phyloP scores from a whole-genome alignment of 1,140 invertebrate species.

The Drosophila miranda region DNA sequence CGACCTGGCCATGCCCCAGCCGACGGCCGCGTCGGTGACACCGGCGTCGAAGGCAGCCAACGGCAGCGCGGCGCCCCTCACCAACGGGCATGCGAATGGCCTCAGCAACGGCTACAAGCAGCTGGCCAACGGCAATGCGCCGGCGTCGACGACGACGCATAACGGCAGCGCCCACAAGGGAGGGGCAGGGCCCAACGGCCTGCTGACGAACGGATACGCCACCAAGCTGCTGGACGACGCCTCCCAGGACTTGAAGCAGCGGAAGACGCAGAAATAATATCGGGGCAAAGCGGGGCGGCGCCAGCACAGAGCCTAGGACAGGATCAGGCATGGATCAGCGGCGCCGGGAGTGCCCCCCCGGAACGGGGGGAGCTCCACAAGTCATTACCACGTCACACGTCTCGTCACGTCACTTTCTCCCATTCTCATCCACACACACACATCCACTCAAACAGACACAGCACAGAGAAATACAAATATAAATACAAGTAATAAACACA shows the following conservation, averaged over 20 bases:
- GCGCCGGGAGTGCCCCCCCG: constrained; percentile 37
- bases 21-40: constrained; percentile 26
- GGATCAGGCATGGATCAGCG: constrained; percentile 19
- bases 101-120: constrained; percentile 64
- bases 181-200: constrained; percentile 16
- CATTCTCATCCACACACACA: constrained; percentile 25
- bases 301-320: constrained; percentile 66
- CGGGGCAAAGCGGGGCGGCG: constrained; percentile 57
- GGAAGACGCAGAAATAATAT: constrained; percentile 80
- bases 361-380: constrained; percentile 43
- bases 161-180: constrained; percentile 46
- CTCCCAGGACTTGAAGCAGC: constrained; percentile 71
- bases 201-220: constrained; percentile 52
- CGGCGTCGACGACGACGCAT: constrained; percentile 16
- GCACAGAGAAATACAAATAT: background rate
- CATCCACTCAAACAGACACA: too few species aligned
- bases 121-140: constrained; percentile 45
- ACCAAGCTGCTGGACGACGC: constrained; percentile 64
- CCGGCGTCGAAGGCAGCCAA: constrained; percentile 51
- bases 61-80: constrained; percentile 38
- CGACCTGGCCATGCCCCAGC: constrained; percentile 63
- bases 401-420: constrained; percentile 4
- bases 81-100: constrained; percentile 64
- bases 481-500: constrained; percentile 9
- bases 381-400: constrained; percentile 53